A percentile compares a stretch with the other conserved stretches of the same genome.
These are phyloP conservation scores for Drosophila falleni DNA, from an alignment of 2,888 invertebrate species.

Conservation along the genomic window DNA sequence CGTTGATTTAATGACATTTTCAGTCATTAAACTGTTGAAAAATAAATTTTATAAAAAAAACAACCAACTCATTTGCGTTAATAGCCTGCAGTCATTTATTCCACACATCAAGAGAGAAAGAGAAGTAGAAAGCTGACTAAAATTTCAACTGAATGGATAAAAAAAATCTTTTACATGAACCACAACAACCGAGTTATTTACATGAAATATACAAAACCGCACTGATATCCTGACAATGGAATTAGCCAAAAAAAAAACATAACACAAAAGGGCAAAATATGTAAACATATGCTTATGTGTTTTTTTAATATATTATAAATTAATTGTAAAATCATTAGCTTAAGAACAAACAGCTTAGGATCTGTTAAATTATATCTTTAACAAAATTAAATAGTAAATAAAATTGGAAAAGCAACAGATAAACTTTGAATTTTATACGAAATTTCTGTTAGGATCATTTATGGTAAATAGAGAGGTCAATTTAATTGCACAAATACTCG, in stretches of 20 bases:
- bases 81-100: conserved; percentile 64
- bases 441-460: too few relatives aligned
- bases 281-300: conserved; percentile 17
- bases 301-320: conserved; percentile 9
- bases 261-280: not conserved
- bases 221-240: conserved; percentile 35
- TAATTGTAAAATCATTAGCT: conserved; percentile 18
- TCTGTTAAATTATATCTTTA: not conserved
- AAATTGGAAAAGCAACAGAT: not conserved
- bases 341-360: conserved; percentile 8
- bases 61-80: conserved; percentile 55
- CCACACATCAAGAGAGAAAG: conserved; percentile 27
- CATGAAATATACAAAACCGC: conserved; percentile 60
- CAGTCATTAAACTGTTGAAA: conserved; percentile 55
- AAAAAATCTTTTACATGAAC: conserved; percentile 42
- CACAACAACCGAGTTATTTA: conserved; percentile 58
- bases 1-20: conserved; percentile 62
- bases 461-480: not conserved
- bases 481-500: not conserved
- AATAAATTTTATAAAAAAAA: conserved; percentile 30
- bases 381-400: not conserved
- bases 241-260: conserved; percentile 39
- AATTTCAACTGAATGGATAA: conserved; percentile 29
- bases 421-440: not conserved
- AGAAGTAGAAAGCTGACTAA: conserved; percentile 18